Evolutionary conservation across 1,140 invertebrate genomes (phyloP), one percentile per base, ranked within the genome.

Genomic region (Drosophila ohnishii): DNA sequence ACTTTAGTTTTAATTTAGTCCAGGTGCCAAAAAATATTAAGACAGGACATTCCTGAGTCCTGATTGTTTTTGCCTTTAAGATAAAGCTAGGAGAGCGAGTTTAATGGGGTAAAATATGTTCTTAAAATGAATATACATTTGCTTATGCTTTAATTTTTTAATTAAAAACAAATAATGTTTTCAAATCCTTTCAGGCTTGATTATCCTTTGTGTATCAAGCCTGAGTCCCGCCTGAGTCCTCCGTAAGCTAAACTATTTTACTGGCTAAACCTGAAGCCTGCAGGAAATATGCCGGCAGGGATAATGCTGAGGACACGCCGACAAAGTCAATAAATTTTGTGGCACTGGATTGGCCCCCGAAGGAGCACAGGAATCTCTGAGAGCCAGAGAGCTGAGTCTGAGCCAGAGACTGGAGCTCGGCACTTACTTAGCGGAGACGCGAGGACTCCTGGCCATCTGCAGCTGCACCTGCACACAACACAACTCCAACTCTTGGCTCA

Each of bases 311-410:
- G 61, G 62, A 79, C 80, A 42, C 80, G 30, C 75, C 79, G 83
- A 73, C 79, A 79, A 87, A 87, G 82, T 86, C 82, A 82, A 86
- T 86, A 86, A 86, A 87, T 86, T 86, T 72, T 87, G 79, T 66
- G 71, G 71, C 75, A 82, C 69, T 82, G 72, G 80, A 82, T 82
- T 78, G 70, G 79, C 61, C 75, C 69, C 76, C 60, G 1, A 65
- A 42, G 51, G 34, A 53, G 13, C 50, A 19, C 50, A 19, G 53
- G 10, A 10, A 35, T 40, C 59, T 39, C 14, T 32, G 32, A 34
- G 60, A 45, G 37, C 13, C 19, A 13, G 4, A 4, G 45, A 53
- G 32, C 47, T 34, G 30, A 32, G 16, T 3, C 22, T 61, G 22
- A 50, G 48, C 5, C 32, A 11, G 50, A 35, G 39, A 16, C 47